phyloP scores from a whole-genome alignment of 2,888 invertebrate genomes.

The Apamea monoglypha region DNA sequence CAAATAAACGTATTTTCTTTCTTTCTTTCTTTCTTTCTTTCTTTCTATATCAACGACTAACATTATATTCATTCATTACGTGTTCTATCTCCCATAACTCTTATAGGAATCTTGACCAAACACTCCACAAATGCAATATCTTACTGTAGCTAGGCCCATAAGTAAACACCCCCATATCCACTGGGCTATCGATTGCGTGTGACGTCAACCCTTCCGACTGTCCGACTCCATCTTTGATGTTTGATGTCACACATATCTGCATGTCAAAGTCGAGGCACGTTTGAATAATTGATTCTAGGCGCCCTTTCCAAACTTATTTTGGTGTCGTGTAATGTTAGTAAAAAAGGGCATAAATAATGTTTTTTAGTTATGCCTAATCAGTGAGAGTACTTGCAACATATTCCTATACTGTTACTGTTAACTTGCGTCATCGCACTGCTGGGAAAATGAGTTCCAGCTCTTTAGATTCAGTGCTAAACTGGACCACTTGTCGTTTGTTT shows the following conservation, averaged over 20 bases:
- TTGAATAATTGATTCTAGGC: background rate
- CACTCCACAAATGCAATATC: slow-evolving; percentile 18
- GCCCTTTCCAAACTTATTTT: background rate
- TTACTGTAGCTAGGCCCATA: slow-evolving; percentile 1
- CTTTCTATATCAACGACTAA: background rate
- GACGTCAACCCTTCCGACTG: slow-evolving; percentile 5
- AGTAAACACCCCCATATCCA: slow-evolving; percentile 9
- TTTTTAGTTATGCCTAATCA: background rate
- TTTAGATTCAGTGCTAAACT: too few species aligned
- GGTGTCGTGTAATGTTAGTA: background rate
- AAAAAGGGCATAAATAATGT: background rate
- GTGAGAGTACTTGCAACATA: background rate
- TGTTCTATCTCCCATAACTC: slow-evolving; percentile 14
- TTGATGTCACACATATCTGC: background rate
- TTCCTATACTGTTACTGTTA: background rate
- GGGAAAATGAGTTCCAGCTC: too few species aligned
- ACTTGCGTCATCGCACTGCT: too few species aligned
- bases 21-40: too few species aligned
- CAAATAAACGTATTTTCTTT: too few species aligned
- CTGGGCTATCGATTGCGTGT: slow-evolving; percentile 19
- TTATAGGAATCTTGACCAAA: slow-evolving; percentile 13
- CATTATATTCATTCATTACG: background rate
- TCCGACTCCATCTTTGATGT: slow-evolving; percentile 7
- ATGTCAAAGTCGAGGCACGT: background rate
- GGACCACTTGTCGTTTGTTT: too few species aligned